Base-by-base conservation (phyloP, 35 echinoderm and acorn worm species). In the Heliocidaris tuberculata region DNA sequence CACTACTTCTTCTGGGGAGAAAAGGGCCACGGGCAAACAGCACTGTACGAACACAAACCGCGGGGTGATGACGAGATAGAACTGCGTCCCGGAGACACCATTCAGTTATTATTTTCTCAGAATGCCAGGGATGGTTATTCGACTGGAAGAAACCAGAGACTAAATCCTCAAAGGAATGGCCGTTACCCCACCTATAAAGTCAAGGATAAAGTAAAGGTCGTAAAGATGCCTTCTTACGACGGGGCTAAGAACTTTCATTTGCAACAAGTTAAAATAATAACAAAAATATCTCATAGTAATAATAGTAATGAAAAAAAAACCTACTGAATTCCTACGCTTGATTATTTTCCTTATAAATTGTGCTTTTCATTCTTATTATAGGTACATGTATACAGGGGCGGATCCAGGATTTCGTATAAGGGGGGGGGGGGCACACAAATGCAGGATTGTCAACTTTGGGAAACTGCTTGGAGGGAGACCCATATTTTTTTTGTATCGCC, bases 1-100 rank as follows among this genome's bases (percentile, higher is more conserved):
- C 93, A 97, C 54, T 98, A 97, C 87, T 98, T 97, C 59, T 98
- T 97, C 94, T 95, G 96, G 31, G 97, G 97, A n/a, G 96, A 98
- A 91, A 98, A 97, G 90, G 97, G 85, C 27, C 97, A 98, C 71
- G 56, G 90, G 30, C 96, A 98, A 85, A 32, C 90, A 35, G 97
- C 96, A n/a, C 47, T 98, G 12, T 97, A 98, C 92, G 61, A 87
- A 17, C 97, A 98, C 59, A 95, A 96, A 88, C 95, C 97, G 13
- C 54, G 92, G 47, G 70, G 92, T 13, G 5, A 29, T 85, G 52
- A 95, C 19, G 97, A 98, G 86, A 98, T 96, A 86, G 95, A 59
- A 21, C 94, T 97, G 42, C 85, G 94, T 50, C 96, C 95, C 0
- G 97, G 96, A 8, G 96, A 97, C 32, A 59, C 94, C 0, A 86